These are phyloP conservation scores for Glyptemys insculpta DNA, from an alignment of 2,797 vertebrate species.

Conservation along the genomic window DNA sequence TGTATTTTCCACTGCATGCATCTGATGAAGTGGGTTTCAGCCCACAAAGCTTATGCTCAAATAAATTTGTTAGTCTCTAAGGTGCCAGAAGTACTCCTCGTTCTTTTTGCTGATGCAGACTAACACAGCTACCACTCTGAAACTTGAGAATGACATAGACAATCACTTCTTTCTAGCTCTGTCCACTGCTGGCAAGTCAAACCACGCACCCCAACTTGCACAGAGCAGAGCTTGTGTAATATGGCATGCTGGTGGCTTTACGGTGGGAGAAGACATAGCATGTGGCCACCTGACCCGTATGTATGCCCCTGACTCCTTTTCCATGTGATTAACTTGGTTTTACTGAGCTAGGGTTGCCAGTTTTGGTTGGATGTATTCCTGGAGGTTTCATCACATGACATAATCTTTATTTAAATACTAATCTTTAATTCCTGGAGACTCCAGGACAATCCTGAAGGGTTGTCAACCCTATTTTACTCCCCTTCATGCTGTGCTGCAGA, in stretches of 20 bases:
- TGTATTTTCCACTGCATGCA: no score
- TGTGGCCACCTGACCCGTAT: background rate
- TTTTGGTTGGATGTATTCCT: background rate
- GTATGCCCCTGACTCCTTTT: background rate
- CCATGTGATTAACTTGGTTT: background rate
- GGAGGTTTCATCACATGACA: background rate
- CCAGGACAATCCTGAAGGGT: background rate
- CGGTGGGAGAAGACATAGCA: background rate
- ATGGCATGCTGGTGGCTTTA: background rate
- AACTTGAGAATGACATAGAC: background rate
- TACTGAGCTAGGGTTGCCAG: background rate
- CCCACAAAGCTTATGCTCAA: no score
- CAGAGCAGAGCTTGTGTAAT: background rate
- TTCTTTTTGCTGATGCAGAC: no score
- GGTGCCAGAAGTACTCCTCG: no score
- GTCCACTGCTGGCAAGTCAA: background rate
- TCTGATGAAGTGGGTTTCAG: no score
- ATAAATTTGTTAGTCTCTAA: no score
- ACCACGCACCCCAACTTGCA: background rate
- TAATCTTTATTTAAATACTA: background rate
- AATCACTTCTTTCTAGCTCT: background rate
- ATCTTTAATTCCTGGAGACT: background rate
- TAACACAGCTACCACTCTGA: no score
- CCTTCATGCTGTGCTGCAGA: no score
- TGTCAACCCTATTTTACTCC: background rate